These are phyloP conservation scores for Bombus impatiens DNA, from an alignment of 1,140 invertebrate species.

Conservation along the genomic window DNA sequence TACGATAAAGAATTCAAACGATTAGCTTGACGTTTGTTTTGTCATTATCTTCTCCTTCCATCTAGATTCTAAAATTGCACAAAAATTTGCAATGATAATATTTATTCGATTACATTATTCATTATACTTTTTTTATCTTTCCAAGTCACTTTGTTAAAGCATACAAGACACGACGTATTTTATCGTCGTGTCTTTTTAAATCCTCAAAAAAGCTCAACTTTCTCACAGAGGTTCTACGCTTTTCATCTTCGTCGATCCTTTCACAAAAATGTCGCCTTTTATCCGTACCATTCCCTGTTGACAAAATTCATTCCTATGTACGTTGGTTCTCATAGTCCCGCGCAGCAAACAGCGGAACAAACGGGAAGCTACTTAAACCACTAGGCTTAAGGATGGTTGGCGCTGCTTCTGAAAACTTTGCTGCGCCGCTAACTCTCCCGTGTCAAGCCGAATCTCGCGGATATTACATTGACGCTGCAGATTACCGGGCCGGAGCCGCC, in stretches of 20 bases:
- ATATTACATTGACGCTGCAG: slow-evolving; percentile 75
- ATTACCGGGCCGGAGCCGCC: slow-evolving; percentile 65
- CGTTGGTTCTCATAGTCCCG: neutral
- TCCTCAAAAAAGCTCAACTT: neutral
- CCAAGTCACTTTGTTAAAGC: too few species aligned
- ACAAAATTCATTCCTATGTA: neutral
- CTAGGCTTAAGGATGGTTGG: slow-evolving; percentile 35
- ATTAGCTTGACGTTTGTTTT: neutral
- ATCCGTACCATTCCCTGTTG: neutral
- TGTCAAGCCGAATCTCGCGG: slow-evolving; percentile 70
- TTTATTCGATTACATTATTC: neutral
- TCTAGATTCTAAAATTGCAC: neutral
- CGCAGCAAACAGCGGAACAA: neutral
- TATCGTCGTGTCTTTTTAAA: too few species aligned
- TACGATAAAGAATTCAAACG: neutral
- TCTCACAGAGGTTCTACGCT: too few species aligned
- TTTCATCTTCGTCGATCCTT: neutral
- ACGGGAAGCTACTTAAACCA: neutral
- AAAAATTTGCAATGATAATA: neutral
- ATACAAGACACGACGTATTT: too few species aligned
- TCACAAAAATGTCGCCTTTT: neutral
- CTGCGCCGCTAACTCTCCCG: slow-evolving; percentile 54
- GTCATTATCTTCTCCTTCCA: neutral
- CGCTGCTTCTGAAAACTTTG: slow-evolving; percentile 64
- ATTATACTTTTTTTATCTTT: too few species aligned